Base-by-base conservation (phyloP, 30 jellyfish, hydroid and myxozoan species). In the Morbakka virulenta region DNA sequence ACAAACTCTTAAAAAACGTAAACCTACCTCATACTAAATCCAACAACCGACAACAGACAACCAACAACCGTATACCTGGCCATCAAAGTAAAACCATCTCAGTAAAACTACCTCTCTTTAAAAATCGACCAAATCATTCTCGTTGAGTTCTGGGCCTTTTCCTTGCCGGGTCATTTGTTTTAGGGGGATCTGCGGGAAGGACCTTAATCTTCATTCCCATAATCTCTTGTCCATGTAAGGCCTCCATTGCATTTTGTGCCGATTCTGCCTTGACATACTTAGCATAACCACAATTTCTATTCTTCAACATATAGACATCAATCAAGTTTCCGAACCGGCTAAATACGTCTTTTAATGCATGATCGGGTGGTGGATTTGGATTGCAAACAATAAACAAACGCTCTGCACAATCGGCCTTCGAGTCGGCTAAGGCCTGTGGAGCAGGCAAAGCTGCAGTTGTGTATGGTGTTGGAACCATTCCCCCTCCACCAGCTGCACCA, bases 101-200 rank as follows among this genome's bases (percentile, higher is more conserved):
- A n/a, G n/a, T n/a, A n/a, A n/a, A n/a, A n/a, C n/a, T n/a, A n/a
- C n/a, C n/a, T n/a, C n/a, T n/a, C n/a, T n/a, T n/a, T n/a, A n/a
- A n/a, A n/a, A n/a, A n/a, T n/a, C n/a, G n/a, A n/a, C n/a, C n/a
- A n/a, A n/a, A n/a, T 41, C 17, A 41, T 17, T 41, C 57, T 17
- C 57, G 57, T 41, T 41, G 57, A 6, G 97, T 93, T 50, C 99
- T 89, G 29, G 99, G 99, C 23, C 99, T 84, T 88, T 93, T 93
- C 30, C 99, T 72, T 17, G 99, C 96, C 2, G 92, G 91, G 41
- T 93, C 97, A 30, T 81, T 79, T 9, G 99, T 72, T 69, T 85
- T 86, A 28, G 99, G 99, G 6, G 99, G 99, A 57, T 93, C 99
- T 4, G 99, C 99, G 3, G 95, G 99, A 35, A 93, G 74, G 1